Base-by-base conservation (phyloP, 1,140 invertebrate genomes). In the Hermetia illucens region DNA sequence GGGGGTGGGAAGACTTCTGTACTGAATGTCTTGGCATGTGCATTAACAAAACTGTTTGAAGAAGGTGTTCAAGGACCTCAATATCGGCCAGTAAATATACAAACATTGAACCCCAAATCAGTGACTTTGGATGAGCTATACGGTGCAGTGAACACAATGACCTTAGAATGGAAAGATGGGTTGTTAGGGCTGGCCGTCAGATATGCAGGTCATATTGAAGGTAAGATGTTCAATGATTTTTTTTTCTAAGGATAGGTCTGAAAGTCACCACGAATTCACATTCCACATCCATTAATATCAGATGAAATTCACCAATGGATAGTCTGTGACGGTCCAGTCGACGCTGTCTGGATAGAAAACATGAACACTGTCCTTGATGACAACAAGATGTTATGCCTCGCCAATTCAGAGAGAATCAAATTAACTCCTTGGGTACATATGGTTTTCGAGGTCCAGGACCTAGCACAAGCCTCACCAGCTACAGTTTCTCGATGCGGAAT, bases 311-410 rank as follows among this genome's bases (percentile, higher is more conserved):
- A 82, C 53, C 79, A 94, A 50, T 86, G 82, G 82, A 68, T 85
- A 29, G 73, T 86, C 34, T 85, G 79, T 57, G 89, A 95, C 53
- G 91, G 91, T 1, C 89, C 89, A 1, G 86, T 94, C 0, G 90
- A 94, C 61, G 86, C 88, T 5, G 77, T 92, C 3, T 95, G 90
- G 90, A 91, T 94, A 34, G 89, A 94, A 62, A 93, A 92, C 59
- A 78, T 95, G 72, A 93, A 94, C 57, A 92, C 88, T 0, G 82
- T 87, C 3, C 63, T 94, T 5, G 91, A 94, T 53, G 89, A 94
- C 55, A 93, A 93, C 57, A 93, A 93, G 64, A 92, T 91, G 79
- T 61, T 90, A 1, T 89, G 84, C 48, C 56, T 88, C 3, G 79
- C 83, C 4, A 87, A 86, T 61, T 86, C 82, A 2, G 89, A 94